Evolutionary conservation across 2,888 invertebrate species (phyloP), one percentile per base, ranked within the genome.

Genomic region (Nycteola revayana): DNA sequence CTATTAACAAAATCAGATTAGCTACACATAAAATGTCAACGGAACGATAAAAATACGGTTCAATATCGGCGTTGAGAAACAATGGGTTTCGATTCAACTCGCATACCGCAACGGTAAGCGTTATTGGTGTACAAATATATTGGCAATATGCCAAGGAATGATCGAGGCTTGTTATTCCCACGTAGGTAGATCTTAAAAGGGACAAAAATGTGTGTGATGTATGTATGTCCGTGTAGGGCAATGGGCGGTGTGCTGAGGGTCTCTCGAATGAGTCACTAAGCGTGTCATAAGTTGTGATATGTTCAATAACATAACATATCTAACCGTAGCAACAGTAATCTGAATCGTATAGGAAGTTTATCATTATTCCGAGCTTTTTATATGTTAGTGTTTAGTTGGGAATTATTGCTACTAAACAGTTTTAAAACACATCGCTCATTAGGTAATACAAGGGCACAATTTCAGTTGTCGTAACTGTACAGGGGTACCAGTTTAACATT

Each of bases 181-280:
- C 68, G 70, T 66, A 54, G 38, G 27, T 24, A 18, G 6, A 36
- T 59, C 78, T 57, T 73, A 71, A 75, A 78, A 57, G 76, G 79
- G 62, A 70, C 72, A 79, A 75, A 78, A 74, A 78, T 76, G 71
- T 66, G 54, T 64, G 47, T 66, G 58, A 66, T 66, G n/a, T n/a
- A n/a, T n/a, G n/a, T 52, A 50, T 61, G 59, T 50, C 75, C 75
- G 70, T 70, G 65, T 75, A 70, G 55, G 71, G 72, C 33, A 36
- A 56, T 60, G 49, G 62, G 64, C 64, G 58, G 53, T 46, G 46
- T 27, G 42, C 32, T 55, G 57, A 66, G 67, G 63, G 65, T 62
- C 55, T 64, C 57, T 50, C 25, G 49, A 37, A 44, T 72, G 73
- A 72, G 56, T 74, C 74, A 74, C 52, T 27, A 14, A 14, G 14